Evolutionary conservation across 64 coral and sea anemone genomes (phyloP).

Genomic region (Montipora capricornis): DNA sequence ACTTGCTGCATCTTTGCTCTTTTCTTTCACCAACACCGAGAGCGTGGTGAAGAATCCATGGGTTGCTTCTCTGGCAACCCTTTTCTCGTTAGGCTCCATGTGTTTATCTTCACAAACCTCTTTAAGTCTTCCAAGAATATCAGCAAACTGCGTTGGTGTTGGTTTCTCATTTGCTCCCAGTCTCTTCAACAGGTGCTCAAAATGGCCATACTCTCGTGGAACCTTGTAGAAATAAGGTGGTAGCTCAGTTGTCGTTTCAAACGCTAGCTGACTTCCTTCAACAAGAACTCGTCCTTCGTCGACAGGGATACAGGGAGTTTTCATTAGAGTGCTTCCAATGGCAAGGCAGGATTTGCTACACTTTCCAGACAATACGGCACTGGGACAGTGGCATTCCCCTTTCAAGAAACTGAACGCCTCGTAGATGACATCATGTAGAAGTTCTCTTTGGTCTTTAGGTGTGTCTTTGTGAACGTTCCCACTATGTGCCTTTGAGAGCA

Average conservation of each 20-base stretch:
- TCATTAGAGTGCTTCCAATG: constrained; percentile 82
- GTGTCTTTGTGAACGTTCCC: constrained; percentile 92
- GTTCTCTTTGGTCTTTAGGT: constrained; percentile 87
- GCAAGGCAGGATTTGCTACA: constrained; percentile 78
- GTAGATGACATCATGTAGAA: constrained; percentile 92
- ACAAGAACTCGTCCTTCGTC: constrained; percentile 91
- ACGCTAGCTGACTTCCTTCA: constrained; percentile 83
- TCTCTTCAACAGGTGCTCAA: constrained; percentile 90
- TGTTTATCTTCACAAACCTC: constrained; percentile 89
- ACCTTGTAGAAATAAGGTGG: constrained; percentile 95
- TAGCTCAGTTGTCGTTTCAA: constrained; percentile 74
- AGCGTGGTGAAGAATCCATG: constrained; percentile 94
- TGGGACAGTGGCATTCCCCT: constrained; percentile 69
- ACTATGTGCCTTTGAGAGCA: constrained; percentile 65
- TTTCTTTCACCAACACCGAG: constrained; percentile 83
- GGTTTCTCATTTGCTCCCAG: constrained; percentile 94
- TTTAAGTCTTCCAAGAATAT: constrained; percentile 85
- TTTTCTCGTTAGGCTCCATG: constrained; percentile 95
- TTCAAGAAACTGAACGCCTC: constrained; percentile 87
- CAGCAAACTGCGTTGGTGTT: constrained; percentile 87
- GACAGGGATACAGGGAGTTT: constrained; percentile 82
- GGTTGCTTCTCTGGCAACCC: constrained; percentile 86
- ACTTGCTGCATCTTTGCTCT: constrained; percentile 69
- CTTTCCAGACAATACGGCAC: constrained; percentile 41
- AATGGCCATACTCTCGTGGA: constrained; percentile 86